phyloP scores from a whole-genome alignment of 2,797 vertebrate species.

The Characodon lateralis region DNA sequence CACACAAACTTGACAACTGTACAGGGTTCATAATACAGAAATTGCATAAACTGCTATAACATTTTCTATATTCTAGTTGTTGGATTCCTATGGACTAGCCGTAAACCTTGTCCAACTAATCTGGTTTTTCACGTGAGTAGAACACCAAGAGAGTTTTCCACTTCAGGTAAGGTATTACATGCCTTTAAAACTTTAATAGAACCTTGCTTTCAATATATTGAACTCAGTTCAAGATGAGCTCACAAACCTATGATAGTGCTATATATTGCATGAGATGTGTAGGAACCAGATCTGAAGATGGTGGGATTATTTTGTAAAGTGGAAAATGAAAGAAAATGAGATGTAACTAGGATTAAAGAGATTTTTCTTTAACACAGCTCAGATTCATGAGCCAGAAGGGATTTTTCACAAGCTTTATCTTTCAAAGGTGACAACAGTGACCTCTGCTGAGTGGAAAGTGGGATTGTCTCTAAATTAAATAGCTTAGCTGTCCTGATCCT shows the following conservation, averaged over 20 bases:
- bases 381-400: constrained; percentile 8
- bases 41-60: too few relatives aligned
- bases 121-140: background rate
- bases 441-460: constrained; percentile 22
- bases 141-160: background rate
- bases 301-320: background rate
- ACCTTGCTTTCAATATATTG: background rate
- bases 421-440: constrained; percentile 24
- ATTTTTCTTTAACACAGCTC: background rate
- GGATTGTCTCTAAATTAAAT: constrained; percentile 5
- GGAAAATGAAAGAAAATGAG: background rate
- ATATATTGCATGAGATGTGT: background rate
- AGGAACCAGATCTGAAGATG: background rate
- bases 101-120: too few relatives aligned
- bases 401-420: background rate
- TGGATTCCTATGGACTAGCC: too few relatives aligned
- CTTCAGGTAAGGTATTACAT: background rate
- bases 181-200: background rate
- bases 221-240: background rate
- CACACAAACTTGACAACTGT: too few relatives aligned
- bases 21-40: too few relatives aligned
- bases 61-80: too few relatives aligned
- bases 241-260: background rate
- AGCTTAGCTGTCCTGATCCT: constrained; percentile 12
- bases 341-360: background rate